Base-by-base conservation (phyloP, 1,140 invertebrate species). In the Littorina saxatilis region DNA sequence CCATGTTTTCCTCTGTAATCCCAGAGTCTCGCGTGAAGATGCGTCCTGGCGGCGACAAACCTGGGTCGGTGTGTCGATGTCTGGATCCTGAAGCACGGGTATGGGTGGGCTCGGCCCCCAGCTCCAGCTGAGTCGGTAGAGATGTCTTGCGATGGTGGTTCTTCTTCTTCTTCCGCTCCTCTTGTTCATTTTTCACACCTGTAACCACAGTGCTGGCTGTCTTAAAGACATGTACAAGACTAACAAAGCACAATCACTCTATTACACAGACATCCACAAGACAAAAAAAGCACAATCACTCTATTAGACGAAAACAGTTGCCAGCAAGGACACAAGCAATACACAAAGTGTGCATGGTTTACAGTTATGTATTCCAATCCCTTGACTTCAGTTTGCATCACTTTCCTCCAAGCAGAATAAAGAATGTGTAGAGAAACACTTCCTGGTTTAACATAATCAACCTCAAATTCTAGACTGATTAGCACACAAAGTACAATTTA, bases 1-100 rank as follows among this genome's bases (percentile, higher is more conserved):
- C 76, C 27, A 35, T 17, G 13, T 1, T 40, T 29, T 78, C 76
- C 39, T 78, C 76, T 20, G 76, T 78, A 37, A 78, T 78, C 11
- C 74, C 74, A 27, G 74, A 76, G 50, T 76, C 50, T 35, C 74
- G 50, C 15, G 74, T 7, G 39, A 76, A 55, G 55, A 58, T 76
- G 50, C 52, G 43, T 20, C 20, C 74, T 17, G 74, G 35, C 2
- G 52, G 52, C 27, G 70, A 61, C n/a, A 83, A 50, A 5, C 82
- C 84, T 35, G 84, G 86, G 70, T 87, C 86, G 58, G 86, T 87
- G 73, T 87, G 86, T n/a, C 86, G 81, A 52, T 85, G 82, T 39
- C 82, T 78, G 68, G 43, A 75, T 70, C 39, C 75, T 66, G 29
- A 72, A 20, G 4, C 13, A 7, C 43, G 52, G 20, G 40, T 70